Base-by-base conservation (phyloP, 2,888 invertebrate species). In the Endomychus coccineus region DNA sequence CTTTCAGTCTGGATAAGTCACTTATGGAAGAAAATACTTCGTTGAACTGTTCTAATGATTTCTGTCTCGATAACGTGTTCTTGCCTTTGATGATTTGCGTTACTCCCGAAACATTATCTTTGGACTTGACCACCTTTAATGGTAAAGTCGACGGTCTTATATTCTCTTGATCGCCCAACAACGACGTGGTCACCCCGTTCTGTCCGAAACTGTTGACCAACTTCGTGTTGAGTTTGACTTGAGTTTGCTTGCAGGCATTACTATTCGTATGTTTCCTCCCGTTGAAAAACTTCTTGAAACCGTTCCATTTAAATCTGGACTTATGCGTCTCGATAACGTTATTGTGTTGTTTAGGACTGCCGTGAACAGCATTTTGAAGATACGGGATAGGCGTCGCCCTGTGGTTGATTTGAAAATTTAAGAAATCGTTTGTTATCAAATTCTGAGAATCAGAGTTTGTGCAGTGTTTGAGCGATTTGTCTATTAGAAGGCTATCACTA, bases 1-100 rank as follows among this genome's bases (percentile, higher is more conserved):
- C 83, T 44, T 81, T 75, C 30, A 86, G 58, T 34, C 77, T 69
- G 2, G 73, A 71, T n/a, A 77, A 55, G 52, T 80, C 83, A 1
- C 77, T 77, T 0, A 77, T 76, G 0, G 77, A 76, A 6, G 79
- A 75, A 51, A 85, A 85, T 3, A 85, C 75, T 51, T 84, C 82
- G 36, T 77, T 78, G 33, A 86, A 84, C 31, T 83, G 79, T 50
- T 85, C 85, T 17, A 85, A 62, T 1, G 84, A 83, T 38, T 78
- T 77, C 54, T 83, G 83, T 0, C 83, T 66, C 1, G 67, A 55
- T 49, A 71, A 41, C 52, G 62, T 64, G 44, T 66, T 64, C 49
- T 61, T 66, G 40, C 54, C 56, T 52, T 51, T 63, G 43, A 58
- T 51, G 43, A 61, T 59, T 54, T 61, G 69, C 38, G 62, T 60